Percentiles rank a stretch among this genome's conserved stretches.
Evolutionary conservation across 2,113 vertebrate genomes (phyloP).

Genomic region (Trogon melanurus): DNA sequence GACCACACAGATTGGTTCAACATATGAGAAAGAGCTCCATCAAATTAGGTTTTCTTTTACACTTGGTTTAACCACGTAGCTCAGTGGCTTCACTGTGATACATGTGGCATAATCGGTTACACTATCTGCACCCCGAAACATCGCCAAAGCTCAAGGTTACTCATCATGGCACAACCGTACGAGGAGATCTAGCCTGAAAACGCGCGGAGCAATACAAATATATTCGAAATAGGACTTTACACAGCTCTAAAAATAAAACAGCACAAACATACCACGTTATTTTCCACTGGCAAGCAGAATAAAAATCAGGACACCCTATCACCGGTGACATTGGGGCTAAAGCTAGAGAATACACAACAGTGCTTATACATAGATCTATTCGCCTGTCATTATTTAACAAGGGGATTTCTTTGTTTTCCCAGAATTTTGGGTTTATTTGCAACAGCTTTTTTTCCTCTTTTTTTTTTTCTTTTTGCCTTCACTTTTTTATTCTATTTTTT

Average conservation of each 20-base stretch:
- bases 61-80: background rate
- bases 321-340: background rate
- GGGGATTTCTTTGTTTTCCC: background rate
- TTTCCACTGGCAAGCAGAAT: background rate
- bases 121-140: background rate
- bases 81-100: slow-evolving; percentile 5
- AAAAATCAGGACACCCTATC: background rate
- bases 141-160: background rate
- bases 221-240: background rate
- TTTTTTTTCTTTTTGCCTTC: background rate
- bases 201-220: background rate
- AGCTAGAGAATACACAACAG: background rate
- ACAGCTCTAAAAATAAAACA: background rate
- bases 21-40: background rate
- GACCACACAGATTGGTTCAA: background rate
- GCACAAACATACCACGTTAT: background rate
- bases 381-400: background rate
- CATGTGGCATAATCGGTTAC: background rate
- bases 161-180: background rate
- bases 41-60: background rate
- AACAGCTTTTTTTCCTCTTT: background rate
- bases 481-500: background rate
- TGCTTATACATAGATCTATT: background rate
- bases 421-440: background rate
- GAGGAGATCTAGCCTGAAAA: background rate